A percentile compares a stretch with the other conserved stretches of the same genome.
Evolutionary conservation across 2,113 vertebrate species (phyloP).

Genomic region (Dermatemys mawii): DNA sequence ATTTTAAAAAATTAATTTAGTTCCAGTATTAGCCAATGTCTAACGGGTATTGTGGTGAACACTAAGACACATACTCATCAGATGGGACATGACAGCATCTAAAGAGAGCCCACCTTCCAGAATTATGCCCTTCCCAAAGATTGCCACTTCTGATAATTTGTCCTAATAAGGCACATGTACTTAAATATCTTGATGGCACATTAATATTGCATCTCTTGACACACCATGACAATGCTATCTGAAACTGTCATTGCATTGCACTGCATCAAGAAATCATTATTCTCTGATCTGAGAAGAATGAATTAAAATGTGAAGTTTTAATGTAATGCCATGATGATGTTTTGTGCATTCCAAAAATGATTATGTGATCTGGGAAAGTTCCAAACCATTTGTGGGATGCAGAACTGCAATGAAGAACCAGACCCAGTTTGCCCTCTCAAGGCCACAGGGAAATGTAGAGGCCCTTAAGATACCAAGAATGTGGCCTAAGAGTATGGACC

Average conservation of each 20-base stretch:
- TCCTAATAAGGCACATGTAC: background rate
- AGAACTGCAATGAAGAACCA: fast-evolving
- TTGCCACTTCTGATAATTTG: background rate
- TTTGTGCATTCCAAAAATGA: background rate
- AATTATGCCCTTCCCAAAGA: background rate
- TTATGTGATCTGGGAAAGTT: background rate
- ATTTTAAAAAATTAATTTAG: background rate
- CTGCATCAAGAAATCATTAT: fast-evolving
- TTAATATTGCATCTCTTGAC: background rate
- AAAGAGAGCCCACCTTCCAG: background rate
- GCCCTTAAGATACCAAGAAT: background rate
- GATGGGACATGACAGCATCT: background rate
- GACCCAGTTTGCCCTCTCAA: background rate
- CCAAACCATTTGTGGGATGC: background rate
- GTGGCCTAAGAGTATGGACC: background rate
- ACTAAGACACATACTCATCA: background rate
- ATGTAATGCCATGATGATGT: fast-evolving
- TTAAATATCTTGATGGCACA: background rate
- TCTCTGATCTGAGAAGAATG: background rate
- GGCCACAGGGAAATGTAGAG: background rate
- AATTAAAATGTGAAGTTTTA: fast-evolving
- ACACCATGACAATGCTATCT: background rate
- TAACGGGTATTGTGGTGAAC: background rate
- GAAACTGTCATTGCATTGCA: background rate
- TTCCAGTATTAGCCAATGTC: background rate